Base-by-base conservation (phyloP, 2,888 invertebrate species). In the Eudemis profundana region DNA sequence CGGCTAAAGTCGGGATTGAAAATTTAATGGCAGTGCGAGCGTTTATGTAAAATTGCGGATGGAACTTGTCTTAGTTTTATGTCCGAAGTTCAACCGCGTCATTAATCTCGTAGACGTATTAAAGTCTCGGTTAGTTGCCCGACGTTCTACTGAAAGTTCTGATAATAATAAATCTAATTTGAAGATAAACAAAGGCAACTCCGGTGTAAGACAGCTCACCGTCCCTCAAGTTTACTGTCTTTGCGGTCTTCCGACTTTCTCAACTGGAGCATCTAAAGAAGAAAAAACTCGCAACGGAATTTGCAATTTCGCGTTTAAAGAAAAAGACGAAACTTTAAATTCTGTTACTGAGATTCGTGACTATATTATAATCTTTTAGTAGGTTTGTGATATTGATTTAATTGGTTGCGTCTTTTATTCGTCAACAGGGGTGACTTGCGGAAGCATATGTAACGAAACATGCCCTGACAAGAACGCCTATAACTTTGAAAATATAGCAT, bases 21-120 rank as follows among this genome's bases (percentile, higher is more conserved):
- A 65, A 65, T 65, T 65, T 65, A 65, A 65, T 65, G 60, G 57
- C 51, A 59, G 27, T 33, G 44, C 57, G 64, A 64, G 50, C 64
- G 65, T 65, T 65, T 65, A 65, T 60, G 65, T 60, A 53, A 65
- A 65, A 60, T 65, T 60, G 65, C 65, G 60, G 60, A 65, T 65
- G 53, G 65, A 29, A 59, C 59, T 64, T 53, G 65, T 65, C 65
- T 64, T 60, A 65, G 65, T 65, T 65, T 65, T 65, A 65, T 60
- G 65, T 47, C 27, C 29, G 40, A 60, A 65, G 65, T 65, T 65
- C 51, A 53, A 65, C 65, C 46, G 59, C 38, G 60, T 38, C 65
- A 53, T 65, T 60, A 65, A 65, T 65, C 65, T 65, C 53, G 53
- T n/a, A 44, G 50, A 59, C 59, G 14, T 51, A 50, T 59, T 47